Evolutionary conservation across 2,888 invertebrate genomes (phyloP).

Genomic region (Metellina segmentata): DNA sequence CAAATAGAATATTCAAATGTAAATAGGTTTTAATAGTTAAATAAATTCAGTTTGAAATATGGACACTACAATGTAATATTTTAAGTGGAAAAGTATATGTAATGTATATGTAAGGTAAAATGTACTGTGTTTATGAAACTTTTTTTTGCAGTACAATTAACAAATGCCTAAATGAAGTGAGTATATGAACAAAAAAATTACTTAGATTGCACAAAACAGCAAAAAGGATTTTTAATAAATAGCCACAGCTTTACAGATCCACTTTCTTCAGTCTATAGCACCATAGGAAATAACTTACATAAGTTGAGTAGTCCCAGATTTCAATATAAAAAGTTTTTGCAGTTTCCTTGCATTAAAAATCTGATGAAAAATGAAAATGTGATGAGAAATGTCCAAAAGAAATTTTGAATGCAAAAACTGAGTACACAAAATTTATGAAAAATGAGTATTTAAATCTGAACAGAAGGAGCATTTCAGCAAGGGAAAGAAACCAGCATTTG

Average conservation of each 20-base stretch:
- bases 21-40: too few species aligned
- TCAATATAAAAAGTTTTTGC: conserved; percentile 12
- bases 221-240: conserved; percentile 38
- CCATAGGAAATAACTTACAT: conserved; percentile 56
- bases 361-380: not conserved
- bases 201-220: conserved; percentile 32
- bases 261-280: conserved; percentile 63
- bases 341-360: not conserved
- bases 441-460: not conserved
- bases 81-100: not conserved
- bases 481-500: not conserved
- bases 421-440: not conserved
- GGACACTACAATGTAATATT: too few species aligned
- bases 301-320: conserved; percentile 47
- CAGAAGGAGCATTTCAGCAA: not conserved
- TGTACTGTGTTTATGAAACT: not conserved
- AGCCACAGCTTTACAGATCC: conserved; percentile 48
- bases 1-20: too few species aligned
- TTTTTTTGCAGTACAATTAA: not conserved
- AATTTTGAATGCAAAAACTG: not conserved
- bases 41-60: too few species aligned
- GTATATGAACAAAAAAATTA: conserved; percentile 15
- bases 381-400: not conserved
- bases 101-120: not conserved
- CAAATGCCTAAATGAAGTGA: not conserved